These are phyloP conservation scores for Empis livida DNA, from an alignment of 2,888 invertebrate genomes.

Conservation along the genomic window DNA sequence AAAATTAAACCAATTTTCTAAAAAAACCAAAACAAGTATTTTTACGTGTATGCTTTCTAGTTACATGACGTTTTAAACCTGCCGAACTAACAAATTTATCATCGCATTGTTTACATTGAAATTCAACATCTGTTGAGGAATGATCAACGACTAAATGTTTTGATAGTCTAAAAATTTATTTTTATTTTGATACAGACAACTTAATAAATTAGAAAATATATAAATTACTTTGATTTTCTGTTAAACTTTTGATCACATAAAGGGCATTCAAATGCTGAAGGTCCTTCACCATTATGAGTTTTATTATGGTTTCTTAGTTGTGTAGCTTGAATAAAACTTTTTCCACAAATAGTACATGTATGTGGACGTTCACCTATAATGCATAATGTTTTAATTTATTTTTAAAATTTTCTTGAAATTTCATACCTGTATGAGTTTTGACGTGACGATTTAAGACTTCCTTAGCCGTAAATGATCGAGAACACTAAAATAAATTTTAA, in stretches of 20 bases:
- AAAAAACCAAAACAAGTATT: background rate
- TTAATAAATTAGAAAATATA: background rate
- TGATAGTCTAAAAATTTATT: background rate
- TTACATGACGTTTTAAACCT: constrained; percentile 3
- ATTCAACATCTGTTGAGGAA: background rate
- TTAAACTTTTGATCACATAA: constrained; percentile 36
- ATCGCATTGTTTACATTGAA: background rate
- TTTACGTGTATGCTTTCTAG: constrained; percentile 1
- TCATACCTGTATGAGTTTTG: constrained; percentile 43
- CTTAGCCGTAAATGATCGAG: constrained; percentile 64
- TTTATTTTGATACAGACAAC: background rate
- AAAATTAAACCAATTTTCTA: background rate
- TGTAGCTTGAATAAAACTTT: constrained; percentile 72
- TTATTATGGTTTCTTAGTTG: constrained; percentile 65
- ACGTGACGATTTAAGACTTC: constrained; percentile 70
- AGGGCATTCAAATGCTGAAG: constrained; percentile 52
- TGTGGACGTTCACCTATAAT: constrained; percentile 28
- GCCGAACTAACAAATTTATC: background rate
- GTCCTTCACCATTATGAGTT: constrained; percentile 54
- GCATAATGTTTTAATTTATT: background rate
- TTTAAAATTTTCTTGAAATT: background rate
- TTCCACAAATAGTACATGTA: constrained; percentile 44
- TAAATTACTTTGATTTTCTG: constrained; percentile 1
- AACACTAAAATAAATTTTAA: no score
- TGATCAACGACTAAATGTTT: background rate